Percentiles rank a stretch among this genome's conserved stretches.
Conservation (phyloP, 1,140 invertebrate genomes). For the Microplitis mediator region DNA sequence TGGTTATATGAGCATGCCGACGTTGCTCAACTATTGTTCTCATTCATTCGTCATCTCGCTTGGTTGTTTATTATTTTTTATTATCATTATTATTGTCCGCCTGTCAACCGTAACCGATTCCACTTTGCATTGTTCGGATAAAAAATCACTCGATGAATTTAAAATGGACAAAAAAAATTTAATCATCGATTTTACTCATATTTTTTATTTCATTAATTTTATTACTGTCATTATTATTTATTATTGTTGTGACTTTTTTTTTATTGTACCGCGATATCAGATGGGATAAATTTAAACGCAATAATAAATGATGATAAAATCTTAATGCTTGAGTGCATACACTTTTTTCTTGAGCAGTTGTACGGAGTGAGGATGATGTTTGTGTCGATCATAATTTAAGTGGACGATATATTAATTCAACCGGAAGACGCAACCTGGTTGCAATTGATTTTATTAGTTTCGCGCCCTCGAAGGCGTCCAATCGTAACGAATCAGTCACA, state of each 20-base stretch:
- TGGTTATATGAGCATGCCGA: conserved; percentile 42
- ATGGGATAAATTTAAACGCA: too few relatives aligned
- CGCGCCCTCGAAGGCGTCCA: conserved; percentile 49
- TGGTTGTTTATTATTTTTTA: conserved; percentile 10
- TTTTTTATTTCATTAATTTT: too few relatives aligned
- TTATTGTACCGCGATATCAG: too few relatives aligned
- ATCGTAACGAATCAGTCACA: conserved; percentile 51
- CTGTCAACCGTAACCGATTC: background rate
- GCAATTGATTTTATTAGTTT: conserved; percentile 45
- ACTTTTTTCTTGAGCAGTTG: conserved; percentile 1
- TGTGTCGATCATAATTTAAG: background rate
- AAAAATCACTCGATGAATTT: too few relatives aligned
- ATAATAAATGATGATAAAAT: too few relatives aligned
- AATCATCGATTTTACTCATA: too few relatives aligned
- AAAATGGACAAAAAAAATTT: too few relatives aligned
- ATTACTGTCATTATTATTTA: too few relatives aligned
- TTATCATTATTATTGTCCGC: background rate
- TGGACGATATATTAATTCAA: conserved; percentile 12
- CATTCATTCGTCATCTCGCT: background rate
- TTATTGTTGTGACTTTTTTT: too few relatives aligned
- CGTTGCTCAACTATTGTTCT: conserved; percentile 24
- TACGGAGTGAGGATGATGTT: conserved; percentile 7
- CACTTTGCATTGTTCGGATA: too few relatives aligned
- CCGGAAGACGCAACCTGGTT: conserved; percentile 36
- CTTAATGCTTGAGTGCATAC: too few relatives aligned